Evolutionary conservation across 2,888 invertebrate species (phyloP).

Genomic region (Napeogenes sylphis): DNA sequence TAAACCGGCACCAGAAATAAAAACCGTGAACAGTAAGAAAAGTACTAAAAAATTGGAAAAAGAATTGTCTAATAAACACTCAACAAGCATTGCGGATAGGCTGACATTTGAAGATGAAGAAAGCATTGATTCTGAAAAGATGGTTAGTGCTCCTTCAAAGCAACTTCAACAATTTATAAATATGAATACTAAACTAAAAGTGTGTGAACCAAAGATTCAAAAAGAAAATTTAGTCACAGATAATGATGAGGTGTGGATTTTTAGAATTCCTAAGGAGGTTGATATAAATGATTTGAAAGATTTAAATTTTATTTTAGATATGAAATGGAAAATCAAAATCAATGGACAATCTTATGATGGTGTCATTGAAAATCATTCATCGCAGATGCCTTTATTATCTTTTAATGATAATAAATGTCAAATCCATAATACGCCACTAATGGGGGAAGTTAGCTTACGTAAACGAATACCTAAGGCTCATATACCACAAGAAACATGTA

Average conservation of each 20-base stretch:
- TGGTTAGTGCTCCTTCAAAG: constrained; percentile 25
- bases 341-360: constrained; percentile 53
- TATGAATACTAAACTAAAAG: constrained; percentile 39
- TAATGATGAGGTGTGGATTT: constrained; percentile 59
- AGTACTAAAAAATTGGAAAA: constrained; percentile 3
- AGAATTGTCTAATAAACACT: constrained; percentile 6
- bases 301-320: constrained; percentile 42
- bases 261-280: constrained; percentile 54
- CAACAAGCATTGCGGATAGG: constrained; percentile 47
- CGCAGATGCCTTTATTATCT: constrained; percentile 39
- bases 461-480: constrained; percentile 59
- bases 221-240: constrained; percentile 35
- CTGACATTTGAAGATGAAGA: constrained; percentile 51
- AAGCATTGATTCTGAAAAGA: constrained; percentile 14
- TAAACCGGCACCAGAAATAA: constrained; percentile 6
- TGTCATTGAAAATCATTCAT: constrained; percentile 35
- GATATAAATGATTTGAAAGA: constrained; percentile 42
- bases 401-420: constrained; percentile 34
- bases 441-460: constrained; percentile 42
- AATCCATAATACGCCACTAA: constrained; percentile 41
- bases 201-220: constrained; percentile 29
- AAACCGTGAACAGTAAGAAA: not conserved
- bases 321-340: constrained; percentile 57
- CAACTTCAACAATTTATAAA: constrained; percentile 45
- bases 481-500: constrained; percentile 43